Evolutionary conservation across 2,797 vertebrate species (phyloP), one percentile per base, ranked within the genome.

Genomic region (Hylomyscus alleni): DNA sequence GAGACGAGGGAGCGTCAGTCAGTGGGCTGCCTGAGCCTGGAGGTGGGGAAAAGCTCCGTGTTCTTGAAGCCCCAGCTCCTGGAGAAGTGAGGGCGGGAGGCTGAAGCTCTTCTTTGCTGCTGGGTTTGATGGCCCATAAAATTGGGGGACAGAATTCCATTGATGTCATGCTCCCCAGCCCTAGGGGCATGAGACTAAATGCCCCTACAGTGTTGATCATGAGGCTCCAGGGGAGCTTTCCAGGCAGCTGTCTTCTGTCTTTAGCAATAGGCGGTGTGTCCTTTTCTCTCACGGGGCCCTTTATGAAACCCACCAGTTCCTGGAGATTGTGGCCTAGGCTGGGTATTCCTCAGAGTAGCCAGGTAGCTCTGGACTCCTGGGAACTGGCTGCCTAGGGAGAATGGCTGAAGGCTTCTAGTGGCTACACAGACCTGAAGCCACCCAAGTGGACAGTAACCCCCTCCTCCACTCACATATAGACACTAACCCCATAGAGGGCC

Each of bases 401-500:
- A 26, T 37, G 87, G 26, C 93, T 82, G n/a, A 50, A 62, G 65
- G 26, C 86, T 29, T 3, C 29, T 9, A 60, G 69, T 44, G 56
- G 65, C 69, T 9, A 1, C 4, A 9, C 6, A 6, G 58, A 44
- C 82, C 94, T 19, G 31, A 86, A 52, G 84, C 62, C 34, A 67
- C 40, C 47, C 31, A 69, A 37, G 62, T 86, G 47, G 62, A 69
- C 62, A 69, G 62, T 10, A 5, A 14, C 3, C 22, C 6, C 37
- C 54, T 84, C 26, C 78, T 29, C 11, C 34, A n/a, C 31, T 65
- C 69, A 5, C n/a, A 19, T 72, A 65, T 17, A 67, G 11, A 85
- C 22, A 1, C 34, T 86, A 10, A 6, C 65, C 60, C 90, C 80
- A 76, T 29, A 54, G 89, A 97, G 89, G 96, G 96, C 97, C 97